A percentile compares a stretch with the other conserved stretches of the same genome.
Conservation (phyloP, 92 coral and sea anemone species). For the Anthopleura xanthogrammica region DNA sequence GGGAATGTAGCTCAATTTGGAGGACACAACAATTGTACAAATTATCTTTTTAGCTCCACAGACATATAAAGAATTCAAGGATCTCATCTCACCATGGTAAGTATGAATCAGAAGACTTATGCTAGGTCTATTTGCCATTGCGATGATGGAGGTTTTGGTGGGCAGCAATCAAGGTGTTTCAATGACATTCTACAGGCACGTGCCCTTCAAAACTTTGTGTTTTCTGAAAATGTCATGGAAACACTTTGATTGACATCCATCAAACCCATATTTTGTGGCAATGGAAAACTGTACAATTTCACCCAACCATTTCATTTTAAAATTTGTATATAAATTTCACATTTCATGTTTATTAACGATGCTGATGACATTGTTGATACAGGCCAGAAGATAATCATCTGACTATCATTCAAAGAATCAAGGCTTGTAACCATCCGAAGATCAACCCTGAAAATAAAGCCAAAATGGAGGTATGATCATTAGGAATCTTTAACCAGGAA, state of each 20-base stretch:
- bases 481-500: too few relatives aligned
- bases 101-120: slow-evolving; percentile 10
- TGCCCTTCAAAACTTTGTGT: too few relatives aligned
- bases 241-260: too few relatives aligned
- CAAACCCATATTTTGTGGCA: too few relatives aligned
- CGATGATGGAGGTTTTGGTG: too few relatives aligned
- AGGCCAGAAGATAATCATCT: slow-evolving; percentile 76
- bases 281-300: too few relatives aligned
- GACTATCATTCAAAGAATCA: slow-evolving; percentile 86
- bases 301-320: too few relatives aligned
- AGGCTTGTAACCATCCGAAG: slow-evolving; percentile 91
- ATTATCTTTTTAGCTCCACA: slow-evolving; percentile 74
- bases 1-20: not conserved
- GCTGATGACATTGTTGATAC: not conserved
- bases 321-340: not conserved
- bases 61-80: slow-evolving; percentile 71
- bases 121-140: too few relatives aligned
- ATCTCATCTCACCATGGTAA: slow-evolving; percentile 77
- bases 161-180: too few relatives aligned
- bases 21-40: too few relatives aligned
- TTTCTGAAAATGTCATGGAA: too few relatives aligned
- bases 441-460: slow-evolving; percentile 84
- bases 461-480: slow-evolving; percentile 81
- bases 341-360: not conserved
- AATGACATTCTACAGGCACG: too few relatives aligned